These are phyloP conservation scores for Brienomyrus brachyistius DNA, from an alignment of 2,113 vertebrate genomes.

Conservation along the genomic window DNA sequence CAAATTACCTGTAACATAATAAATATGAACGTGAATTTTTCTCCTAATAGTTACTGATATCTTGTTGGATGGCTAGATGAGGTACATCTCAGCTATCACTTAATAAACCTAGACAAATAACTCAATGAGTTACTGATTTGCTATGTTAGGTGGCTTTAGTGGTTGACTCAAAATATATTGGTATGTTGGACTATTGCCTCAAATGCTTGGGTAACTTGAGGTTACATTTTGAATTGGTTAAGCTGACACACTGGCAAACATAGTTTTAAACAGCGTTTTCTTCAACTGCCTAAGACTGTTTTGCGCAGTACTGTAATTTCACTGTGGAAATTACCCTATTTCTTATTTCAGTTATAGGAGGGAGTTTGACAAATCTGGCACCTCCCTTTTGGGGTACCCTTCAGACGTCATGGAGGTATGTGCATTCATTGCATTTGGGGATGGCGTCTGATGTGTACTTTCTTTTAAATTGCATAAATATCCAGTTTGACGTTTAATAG, in stretches of 20 bases:
- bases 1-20: not conserved
- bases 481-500: not conserved
- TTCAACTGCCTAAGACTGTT: not conserved
- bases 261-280: not conserved
- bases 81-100: not conserved
- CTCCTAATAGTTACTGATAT: not conserved
- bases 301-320: not conserved
- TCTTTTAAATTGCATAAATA: not conserved
- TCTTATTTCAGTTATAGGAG: constrained; percentile 45
- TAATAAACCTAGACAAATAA: not conserved
- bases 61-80: not conserved
- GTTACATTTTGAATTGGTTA: not conserved
- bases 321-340: not conserved
- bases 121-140: not conserved
- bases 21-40: not conserved
- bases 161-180: not conserved
- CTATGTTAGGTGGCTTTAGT: not conserved
- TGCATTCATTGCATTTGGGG: not conserved
- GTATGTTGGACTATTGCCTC: not conserved
- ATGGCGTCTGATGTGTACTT: not conserved
- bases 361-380: constrained; percentile 53
- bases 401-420: constrained; percentile 54
- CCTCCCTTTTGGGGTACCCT: constrained; percentile 53
- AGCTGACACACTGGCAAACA: not conserved
- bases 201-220: not conserved